Percentiles rank a stretch among this genome's conserved stretches.
These are phyloP conservation scores for Vanessa cardui DNA, from an alignment of 2,888 invertebrate species.

Conservation along the genomic window DNA sequence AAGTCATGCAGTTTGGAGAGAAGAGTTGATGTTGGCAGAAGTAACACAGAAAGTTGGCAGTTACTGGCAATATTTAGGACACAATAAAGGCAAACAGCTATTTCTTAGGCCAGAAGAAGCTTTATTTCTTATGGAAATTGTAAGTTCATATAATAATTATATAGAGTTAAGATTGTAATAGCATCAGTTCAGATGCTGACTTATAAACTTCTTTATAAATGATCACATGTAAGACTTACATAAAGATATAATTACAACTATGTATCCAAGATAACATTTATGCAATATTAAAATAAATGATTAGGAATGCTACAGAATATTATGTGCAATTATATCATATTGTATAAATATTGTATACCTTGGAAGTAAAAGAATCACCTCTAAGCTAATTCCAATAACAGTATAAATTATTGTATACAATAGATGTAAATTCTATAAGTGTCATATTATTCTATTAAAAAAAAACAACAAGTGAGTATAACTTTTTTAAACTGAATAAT, in stretches of 20 bases:
- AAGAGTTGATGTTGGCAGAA: slow-evolving; percentile 76
- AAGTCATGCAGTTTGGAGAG: slow-evolving; percentile 82
- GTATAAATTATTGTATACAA: no score
- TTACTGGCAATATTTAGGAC: slow-evolving; percentile 82
- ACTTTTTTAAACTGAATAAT: no score
- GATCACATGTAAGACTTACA: neutral
- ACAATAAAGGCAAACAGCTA: slow-evolving; percentile 68
- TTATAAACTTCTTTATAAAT: neutral
- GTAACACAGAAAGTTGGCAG: slow-evolving; percentile 81
- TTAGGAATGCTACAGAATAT: no score
- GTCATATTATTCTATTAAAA: no score
- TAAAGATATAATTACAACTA: neutral
- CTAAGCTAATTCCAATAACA: no score
- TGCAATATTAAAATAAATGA: no score
- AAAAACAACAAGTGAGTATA: no score
- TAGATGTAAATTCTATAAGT: no score
- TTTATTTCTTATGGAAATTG: slow-evolving; percentile 85
- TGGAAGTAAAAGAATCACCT: no score
- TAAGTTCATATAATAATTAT: slow-evolving; percentile 57
- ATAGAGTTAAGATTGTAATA: neutral
- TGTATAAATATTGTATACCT: no score
- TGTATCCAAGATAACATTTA: neutral
- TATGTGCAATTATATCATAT: no score
- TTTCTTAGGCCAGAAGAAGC: slow-evolving; percentile 86
- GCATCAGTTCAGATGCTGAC: neutral